Evolutionary conservation across 2,113 vertebrate species (phyloP), one percentile per base, ranked within the genome.

Genomic region (Tauraco erythrolophus): DNA sequence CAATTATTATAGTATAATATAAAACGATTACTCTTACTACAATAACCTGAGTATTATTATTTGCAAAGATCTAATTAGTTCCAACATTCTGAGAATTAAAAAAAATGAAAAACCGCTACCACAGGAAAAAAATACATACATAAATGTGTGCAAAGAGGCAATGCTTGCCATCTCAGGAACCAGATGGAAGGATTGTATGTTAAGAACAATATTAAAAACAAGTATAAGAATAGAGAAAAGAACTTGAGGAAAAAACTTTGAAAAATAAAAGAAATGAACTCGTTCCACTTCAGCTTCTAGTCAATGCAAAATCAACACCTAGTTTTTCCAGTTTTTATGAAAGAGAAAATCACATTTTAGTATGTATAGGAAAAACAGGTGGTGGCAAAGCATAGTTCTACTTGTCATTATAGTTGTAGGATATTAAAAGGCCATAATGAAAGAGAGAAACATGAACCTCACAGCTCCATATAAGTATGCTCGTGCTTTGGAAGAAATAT

Each of bases 11-110:
- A 61, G 6, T 10, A 37, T 79, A 33, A 46, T 46, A 30, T 16
- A 21, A 76, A 61, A n/a, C n/a, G 0, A 43, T 50, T 66, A 37
- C 16, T 25, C 4, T 31, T 31, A 45, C 61, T 53, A 64, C 0
- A 0, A 14, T 54, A 77, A 45, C 14, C 5, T 37, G 18, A 89
- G 2, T 11, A 39, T n/a, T 64, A 50, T 7, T 74, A 3, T 54
- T 92, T 78, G 4, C 8, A 58, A 39, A 54, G 30, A 57, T 58
- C 25, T 28, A 72, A 58, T 48, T 58, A 53, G 14, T 86, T 61
- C 8, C 15, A 83, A 2, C 5, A 33, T 53, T 66, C 12, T 60
- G 56, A 79, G 76, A 75, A 30, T 18, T 45, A 86, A 83, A 56
- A 3, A n/a, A 74, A 86, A n/a, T 7, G 4, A 75, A 60, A 39